Base-by-base conservation (phyloP, 1,140 invertebrate species). In the Drosophila suzukii region DNA sequence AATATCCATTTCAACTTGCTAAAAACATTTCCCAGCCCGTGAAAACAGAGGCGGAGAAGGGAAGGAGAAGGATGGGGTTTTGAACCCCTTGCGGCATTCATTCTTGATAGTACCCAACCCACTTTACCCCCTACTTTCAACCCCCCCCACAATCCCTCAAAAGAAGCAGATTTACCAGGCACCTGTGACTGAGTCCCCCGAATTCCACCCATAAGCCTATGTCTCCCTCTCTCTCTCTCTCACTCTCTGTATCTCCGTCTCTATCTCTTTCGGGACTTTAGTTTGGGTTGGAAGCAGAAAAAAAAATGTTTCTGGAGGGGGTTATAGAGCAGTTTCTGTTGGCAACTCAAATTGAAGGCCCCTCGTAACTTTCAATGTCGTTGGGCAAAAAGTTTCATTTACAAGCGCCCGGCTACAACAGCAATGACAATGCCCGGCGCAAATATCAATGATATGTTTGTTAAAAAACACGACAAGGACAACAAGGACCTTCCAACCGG, bases 391-490 rank as follows among this genome's bases (percentile, higher is more conserved):
- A 78, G 83, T 86, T 88, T 86, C 75, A 88, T 86, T 86, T 86
- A 88, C 82, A 88, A 68, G 74, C 32, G 61, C 17, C 66, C 34
- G 24, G 72, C 57, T 47, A 61, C 27, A 50, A 34, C 13, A 51
- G 49, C 49, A 72, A 54, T 60, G 78, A 75, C 71, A 80, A 80
- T 75, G 78, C 72, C 73, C 78, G 68, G 78, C 78, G 47, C 79
- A 86, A 88, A 88, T 82, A 88, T 88, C 83, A 86, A 82, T 86
- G 82, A 88, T 86, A 88, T 86, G 83, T 86, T 86, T 88, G 83
- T 88, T 86, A 79, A 86, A 86, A 86, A 86, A 86, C 79, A 86
- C 83, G 71, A 85, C 78, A 77, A 68, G 57, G 76, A 67, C 78
- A 66, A 74, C 62, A 54, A 75, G 50, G 68, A 57, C 75, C 66